Conservation (phyloP, 1,140 invertebrate genomes). For the Hycleus cichorii region DNA sequence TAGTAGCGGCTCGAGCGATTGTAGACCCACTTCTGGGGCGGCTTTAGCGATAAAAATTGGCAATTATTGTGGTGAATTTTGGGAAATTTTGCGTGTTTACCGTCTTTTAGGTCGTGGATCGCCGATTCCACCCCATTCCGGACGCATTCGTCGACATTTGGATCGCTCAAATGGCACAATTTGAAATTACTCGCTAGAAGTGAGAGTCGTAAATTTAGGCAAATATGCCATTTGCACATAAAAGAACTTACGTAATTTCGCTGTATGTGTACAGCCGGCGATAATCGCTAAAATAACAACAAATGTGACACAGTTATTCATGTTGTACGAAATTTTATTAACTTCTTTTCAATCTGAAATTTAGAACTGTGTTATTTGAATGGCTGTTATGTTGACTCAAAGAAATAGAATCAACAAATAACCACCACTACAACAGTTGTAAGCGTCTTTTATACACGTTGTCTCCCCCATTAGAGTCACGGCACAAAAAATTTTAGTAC, state of each 20-base stretch:
- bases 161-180: slow-evolving; percentile 19
- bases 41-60: slow-evolving; percentile 22
- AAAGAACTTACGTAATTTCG: slow-evolving; percentile 24
- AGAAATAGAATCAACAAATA: no score
- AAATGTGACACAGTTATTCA: neutral
- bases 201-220: neutral
- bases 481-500: no score
- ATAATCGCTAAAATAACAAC: slow-evolving; percentile 1
- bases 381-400: no score
- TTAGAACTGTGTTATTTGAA: no score
- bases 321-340: no score
- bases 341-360: no score
- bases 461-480: no score
- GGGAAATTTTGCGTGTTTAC: slow-evolving; percentile 11
- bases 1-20: slow-evolving; percentile 48
- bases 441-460: no score
- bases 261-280: slow-evolving; percentile 8
- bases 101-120: slow-evolving; percentile 19
- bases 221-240: neutral
- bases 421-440: no score
- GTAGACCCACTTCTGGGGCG: slow-evolving; percentile 42
- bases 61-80: neutral
- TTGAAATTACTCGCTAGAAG: slow-evolving; percentile 22
- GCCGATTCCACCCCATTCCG: slow-evolving; percentile 22
- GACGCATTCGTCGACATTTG: slow-evolving; percentile 22